These are phyloP conservation scores for Neuroterus valhalla DNA, from an alignment of 1,140 invertebrate genomes.

Conservation along the genomic window DNA sequence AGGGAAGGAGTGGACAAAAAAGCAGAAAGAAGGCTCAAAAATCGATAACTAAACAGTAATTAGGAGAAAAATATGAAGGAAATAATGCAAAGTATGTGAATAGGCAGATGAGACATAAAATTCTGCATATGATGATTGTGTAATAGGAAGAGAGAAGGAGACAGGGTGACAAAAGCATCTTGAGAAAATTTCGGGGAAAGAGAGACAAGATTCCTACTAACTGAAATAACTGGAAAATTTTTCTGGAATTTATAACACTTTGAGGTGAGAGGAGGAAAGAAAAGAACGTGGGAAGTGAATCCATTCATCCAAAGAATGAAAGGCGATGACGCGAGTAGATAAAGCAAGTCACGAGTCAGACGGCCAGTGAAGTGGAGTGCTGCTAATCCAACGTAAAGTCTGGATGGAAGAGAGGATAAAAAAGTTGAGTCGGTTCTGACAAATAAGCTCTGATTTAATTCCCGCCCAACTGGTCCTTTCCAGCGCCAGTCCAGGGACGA, in stretches of 20 bases:
- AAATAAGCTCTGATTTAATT: conserved; percentile 71
- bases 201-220: too few relatives aligned
- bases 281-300: not conserved
- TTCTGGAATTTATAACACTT: conserved; percentile 2
- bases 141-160: too few relatives aligned
- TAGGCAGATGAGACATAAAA: too few relatives aligned
- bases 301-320: not conserved
- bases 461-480: conserved; percentile 60
- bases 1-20: too few relatives aligned
- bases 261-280: conserved; percentile 5
- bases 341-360: conserved; percentile 50
- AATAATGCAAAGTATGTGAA: too few relatives aligned
- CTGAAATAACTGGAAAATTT: not conserved
- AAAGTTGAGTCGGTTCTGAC: conserved; percentile 58
- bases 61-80: too few relatives aligned
- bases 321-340: conserved; percentile 43
- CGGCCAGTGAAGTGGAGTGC: conserved; percentile 46
- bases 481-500: conserved; percentile 55
- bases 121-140: too few relatives aligned
- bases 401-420: conserved; percentile 53
- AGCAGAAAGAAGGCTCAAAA: too few relatives aligned
- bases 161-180: too few relatives aligned
- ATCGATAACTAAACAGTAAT: too few relatives aligned
- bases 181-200: too few relatives aligned
- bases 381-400: conserved; percentile 62